These are phyloP conservation scores for Valencia hispanica DNA, from an alignment of 2,797 vertebrate species.

Conservation along the genomic window DNA sequence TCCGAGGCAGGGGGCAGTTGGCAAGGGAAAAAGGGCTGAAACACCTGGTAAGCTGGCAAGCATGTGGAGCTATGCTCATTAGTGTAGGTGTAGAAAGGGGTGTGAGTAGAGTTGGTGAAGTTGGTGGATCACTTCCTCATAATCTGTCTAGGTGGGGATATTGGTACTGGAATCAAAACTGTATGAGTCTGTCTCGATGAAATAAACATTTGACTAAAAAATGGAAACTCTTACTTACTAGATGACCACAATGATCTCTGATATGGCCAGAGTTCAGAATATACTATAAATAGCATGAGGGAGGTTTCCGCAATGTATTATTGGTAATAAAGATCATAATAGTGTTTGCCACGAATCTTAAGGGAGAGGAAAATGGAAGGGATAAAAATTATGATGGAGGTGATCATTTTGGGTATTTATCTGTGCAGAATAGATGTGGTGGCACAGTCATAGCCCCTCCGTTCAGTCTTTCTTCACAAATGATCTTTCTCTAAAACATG, in stretches of 20 bases:
- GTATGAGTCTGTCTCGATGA: slow-evolving; percentile 22
- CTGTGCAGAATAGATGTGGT: slow-evolving; percentile 59
- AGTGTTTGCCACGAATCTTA: slow-evolving; percentile 39
- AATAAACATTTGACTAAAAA: slow-evolving; percentile 27
- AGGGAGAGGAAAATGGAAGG: slow-evolving; percentile 39
- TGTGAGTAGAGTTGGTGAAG: slow-evolving; percentile 11
- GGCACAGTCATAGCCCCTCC: slow-evolving; percentile 23
- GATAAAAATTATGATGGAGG: slow-evolving; percentile 60
- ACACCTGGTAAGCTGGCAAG: slow-evolving; percentile 70
- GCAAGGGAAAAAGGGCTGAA: slow-evolving; percentile 32
- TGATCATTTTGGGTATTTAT: slow-evolving; percentile 58
- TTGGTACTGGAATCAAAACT: slow-evolving; percentile 25
- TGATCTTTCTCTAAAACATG: slow-evolving; percentile 18
- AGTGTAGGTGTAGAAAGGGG: slow-evolving; percentile 29
- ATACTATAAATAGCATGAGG: slow-evolving; percentile 27
- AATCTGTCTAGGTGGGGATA: slow-evolving; percentile 13
- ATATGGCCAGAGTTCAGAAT: slow-evolving; percentile 9
- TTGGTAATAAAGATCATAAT: slow-evolving; percentile 44
- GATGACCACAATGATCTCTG: not conserved
- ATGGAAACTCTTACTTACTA: slow-evolving; percentile 14
- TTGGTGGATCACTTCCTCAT: slow-evolving; percentile 7
- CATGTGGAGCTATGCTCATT: slow-evolving; percentile 40
- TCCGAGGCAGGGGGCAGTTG: slow-evolving; percentile 44
- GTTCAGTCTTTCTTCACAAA: slow-evolving; percentile 28
- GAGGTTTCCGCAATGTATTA: slow-evolving; percentile 36